Evolutionary conservation across 35 echinoderm and acorn worm species (phyloP).

Genomic region (Acanthaster planci): DNA sequence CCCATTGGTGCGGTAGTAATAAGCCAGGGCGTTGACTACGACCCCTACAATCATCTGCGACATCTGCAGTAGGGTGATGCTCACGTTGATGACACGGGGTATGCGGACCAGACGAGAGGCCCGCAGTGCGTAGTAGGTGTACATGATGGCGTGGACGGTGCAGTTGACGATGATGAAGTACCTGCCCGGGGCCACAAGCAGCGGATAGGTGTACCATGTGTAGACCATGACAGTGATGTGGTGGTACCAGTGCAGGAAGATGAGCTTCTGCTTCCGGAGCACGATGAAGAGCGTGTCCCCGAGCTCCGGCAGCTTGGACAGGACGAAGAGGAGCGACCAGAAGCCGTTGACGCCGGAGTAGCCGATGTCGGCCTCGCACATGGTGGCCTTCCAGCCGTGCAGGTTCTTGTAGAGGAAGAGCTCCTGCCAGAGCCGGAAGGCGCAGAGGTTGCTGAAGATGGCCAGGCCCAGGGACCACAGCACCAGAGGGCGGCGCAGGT

Average conservation of each 20-base stretch:
- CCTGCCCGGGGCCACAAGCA: conserved; percentile 72
- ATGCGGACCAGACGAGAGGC: conserved; percentile 75
- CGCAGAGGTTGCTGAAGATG: conserved; percentile 91
- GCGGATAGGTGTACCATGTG: conserved; percentile 74
- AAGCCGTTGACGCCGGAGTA: conserved; percentile 85
- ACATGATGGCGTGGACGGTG: conserved; percentile 92
- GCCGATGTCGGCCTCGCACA: conserved; percentile 73
- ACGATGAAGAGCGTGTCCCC: conserved; percentile 95
- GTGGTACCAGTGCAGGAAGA: conserved; percentile 99
- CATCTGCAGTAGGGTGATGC: conserved; percentile 84
- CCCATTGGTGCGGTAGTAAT: conserved; percentile 56
- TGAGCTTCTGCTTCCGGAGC: conserved; percentile 90
- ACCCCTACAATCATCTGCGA: conserved; percentile 95
- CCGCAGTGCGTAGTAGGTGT: conserved; percentile 86
- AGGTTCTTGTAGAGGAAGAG: conserved; percentile 45
- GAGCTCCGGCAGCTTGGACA: conserved; percentile 90
- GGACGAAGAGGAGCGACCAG: conserved; percentile 81
- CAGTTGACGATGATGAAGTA: conserved; percentile 88
- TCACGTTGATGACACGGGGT: conserved; percentile 68
- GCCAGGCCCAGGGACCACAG: conserved; percentile 76
- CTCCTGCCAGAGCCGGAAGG: conserved; percentile 65
- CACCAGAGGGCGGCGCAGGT: conserved; percentile 67
- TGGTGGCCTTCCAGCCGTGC: conserved; percentile 79
- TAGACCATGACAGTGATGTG: conserved; percentile 91
- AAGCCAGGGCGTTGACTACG: conserved; percentile 65